Evolutionary conservation across 2,113 vertebrate species (phyloP), one percentile per base, ranked within the genome.

Genomic region (Lepisosteus osseus): DNA sequence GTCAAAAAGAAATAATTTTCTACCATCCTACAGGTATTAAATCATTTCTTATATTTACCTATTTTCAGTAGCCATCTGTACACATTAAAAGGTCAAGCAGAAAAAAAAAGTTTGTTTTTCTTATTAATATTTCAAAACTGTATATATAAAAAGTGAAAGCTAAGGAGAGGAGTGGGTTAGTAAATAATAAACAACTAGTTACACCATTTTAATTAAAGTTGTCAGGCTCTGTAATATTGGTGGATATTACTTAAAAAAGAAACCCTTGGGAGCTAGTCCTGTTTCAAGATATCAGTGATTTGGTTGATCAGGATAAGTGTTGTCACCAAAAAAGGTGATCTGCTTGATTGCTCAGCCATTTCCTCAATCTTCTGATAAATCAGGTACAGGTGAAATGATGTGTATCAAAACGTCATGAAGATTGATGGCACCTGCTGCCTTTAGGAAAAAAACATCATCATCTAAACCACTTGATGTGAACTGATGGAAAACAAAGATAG

Each of bases 331-430:
- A 84, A 81, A 85, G 84, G 80, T 79, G 88, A 89, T 91, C 86
- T 88, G 87, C 80, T 80, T 87, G 88, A 92, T 91, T 91, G 86
- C 83, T 93, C 89, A 94, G 83, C 84, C 90, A 87, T 90, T 80
- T 75, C 88, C 87, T 75, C 82, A 90, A 85, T 89, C 82, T 91
- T 86, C 81, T 85, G 83, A 78, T 86, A 88, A 92, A 90, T 86
- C 84, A 90, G 80, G 86, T 86, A 88, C 81, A 92, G 85, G 91
- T 93, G 91, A 96, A 95, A 93, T 87, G 81, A 89, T 88, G 83
- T 92, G 85, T 86, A 90, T 89, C 88, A 89, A 89, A 90, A 93
- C 90, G 89, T 88, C 92, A 92, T 89, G 90, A 93, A 95, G 93
- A 96, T 90, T 90, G 87, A 91, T 89, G 84, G 86, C 81, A 83